Percentiles rank a stretch among this genome's conserved stretches.
Conservation (phyloP, 2,888 invertebrate species). For the Frankliniella intonsa region DNA sequence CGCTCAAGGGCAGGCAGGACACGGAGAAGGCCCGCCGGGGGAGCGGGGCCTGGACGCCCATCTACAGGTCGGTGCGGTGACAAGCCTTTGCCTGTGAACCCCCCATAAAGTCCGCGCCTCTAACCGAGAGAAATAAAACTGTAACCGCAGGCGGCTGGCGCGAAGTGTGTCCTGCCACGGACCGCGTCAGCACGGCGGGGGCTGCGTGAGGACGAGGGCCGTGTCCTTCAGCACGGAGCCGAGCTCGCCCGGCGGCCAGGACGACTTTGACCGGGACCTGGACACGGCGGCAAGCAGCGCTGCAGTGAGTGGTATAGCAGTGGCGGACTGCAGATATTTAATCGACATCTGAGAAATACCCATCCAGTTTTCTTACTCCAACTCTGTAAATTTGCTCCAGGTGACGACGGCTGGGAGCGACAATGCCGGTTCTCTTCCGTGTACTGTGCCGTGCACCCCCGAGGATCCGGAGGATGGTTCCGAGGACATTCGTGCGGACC, state of each 20-base stretch:
- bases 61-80: neutral
- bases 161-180: neutral
- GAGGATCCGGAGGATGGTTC: neutral
- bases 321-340: neutral
- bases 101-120: too few species aligned
- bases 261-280: neutral
- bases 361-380: neutral
- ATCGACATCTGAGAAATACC: neutral
- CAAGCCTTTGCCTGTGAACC: too few species aligned
- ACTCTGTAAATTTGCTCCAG: neutral
- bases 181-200: neutral
- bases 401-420: conserved; percentile 12
- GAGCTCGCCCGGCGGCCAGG: neutral
- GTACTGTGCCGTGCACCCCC: neutral
- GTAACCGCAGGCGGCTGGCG: neutral
- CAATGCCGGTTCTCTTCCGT: neutral
- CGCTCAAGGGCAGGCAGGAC: too few species aligned
- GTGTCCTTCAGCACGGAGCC: neutral
- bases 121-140: neutral
- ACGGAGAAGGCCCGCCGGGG: too few species aligned
- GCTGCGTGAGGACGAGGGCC: neutral
- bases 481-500: neutral
- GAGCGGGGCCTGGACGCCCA: neutral
- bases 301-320: neutral
- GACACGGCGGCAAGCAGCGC: conserved; percentile 7